Evolutionary conservation across 2,113 vertebrate genomes (phyloP), one percentile per base, ranked within the genome.

Genomic region (Aspidoscelis tigris): DNA sequence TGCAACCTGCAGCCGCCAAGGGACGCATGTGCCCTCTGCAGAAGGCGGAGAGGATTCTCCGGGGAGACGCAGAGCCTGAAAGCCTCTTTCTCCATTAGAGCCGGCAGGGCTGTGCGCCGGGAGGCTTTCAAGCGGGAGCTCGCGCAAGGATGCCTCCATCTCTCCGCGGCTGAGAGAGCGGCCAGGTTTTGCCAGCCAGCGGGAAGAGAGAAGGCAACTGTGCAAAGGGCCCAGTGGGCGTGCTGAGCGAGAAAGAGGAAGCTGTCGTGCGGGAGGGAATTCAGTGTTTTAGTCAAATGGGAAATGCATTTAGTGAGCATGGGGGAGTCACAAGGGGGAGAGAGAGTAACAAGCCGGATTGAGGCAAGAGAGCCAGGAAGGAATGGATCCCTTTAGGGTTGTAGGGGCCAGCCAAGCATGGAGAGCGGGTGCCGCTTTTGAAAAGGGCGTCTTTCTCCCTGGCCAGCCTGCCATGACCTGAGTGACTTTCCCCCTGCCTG

Each of bases 311-410:
- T 83, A 86, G 47, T 74, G 44, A 1, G 82, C 88, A 88, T 86
- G 85, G 89, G 85, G 90, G 85, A 80, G 82, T 84, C 70, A 82
- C 86, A 73, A 12, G 81, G 88, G 71, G 70, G 39, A 41, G 90
- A 80, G 78, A 33, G 68, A 6, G 7, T 6, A 85, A 88, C 85
- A 89, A 91, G 87, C 86, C 14, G 58, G 4, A 2, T 4, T 66
- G 82, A 89, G 90, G 65, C 82, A 18, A 87, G 79, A 87, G 86
- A 82, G 88, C 88, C 84, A 55, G 44, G 88, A 89, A 91, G 12
- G 88, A 89, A 89, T 58, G 14, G 33, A 21, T n/a, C 16, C 58
- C 11, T 12, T 61, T 6, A 16, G 58, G 47, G 47, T 50, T 9
- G 5, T 50, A 50, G 47, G 47, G 5, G 47, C 47, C 47, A 9